Evolutionary conservation across 2,113 vertebrate species (phyloP).

Genomic region (Jacana jacana): DNA sequence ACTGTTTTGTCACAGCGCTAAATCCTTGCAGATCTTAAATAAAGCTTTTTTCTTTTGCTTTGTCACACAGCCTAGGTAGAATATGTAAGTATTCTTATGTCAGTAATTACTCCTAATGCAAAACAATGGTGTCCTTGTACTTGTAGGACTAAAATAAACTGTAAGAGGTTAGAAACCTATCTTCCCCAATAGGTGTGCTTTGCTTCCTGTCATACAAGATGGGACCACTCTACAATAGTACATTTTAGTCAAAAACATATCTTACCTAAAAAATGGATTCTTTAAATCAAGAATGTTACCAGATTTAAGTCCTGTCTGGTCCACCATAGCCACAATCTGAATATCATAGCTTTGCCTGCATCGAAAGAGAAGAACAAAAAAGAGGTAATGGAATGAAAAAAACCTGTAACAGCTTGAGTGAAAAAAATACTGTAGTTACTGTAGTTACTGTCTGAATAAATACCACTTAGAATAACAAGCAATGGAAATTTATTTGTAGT

Average conservation of each 20-base stretch:
- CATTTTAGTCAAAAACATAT: background rate
- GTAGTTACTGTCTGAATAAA: background rate
- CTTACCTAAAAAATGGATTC: conserved; percentile 81
- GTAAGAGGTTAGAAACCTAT: background rate
- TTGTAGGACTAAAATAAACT: background rate
- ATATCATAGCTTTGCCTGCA: conserved; percentile 83
- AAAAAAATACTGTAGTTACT: background rate
- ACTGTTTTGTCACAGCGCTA: background rate
- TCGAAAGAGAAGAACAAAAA: background rate
- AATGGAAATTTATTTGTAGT: background rate
- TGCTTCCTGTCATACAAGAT: background rate
- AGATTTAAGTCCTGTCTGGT: conserved; percentile 83
- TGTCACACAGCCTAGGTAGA: background rate
- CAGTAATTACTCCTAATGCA: background rate
- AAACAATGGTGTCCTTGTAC: background rate
- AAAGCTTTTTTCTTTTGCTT: background rate
- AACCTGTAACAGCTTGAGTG: background rate
- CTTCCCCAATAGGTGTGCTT: background rate
- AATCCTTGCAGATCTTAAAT: background rate
- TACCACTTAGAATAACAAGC: background rate
- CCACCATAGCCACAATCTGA: conserved; percentile 77
- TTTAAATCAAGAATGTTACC: conserved; percentile 81
- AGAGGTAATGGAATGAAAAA: background rate
- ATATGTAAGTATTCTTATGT: background rate
- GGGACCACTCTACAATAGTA: background rate